These are phyloP conservation scores for Archips crataeganus DNA, from an alignment of 2,888 invertebrate species.

Conservation along the genomic window DNA sequence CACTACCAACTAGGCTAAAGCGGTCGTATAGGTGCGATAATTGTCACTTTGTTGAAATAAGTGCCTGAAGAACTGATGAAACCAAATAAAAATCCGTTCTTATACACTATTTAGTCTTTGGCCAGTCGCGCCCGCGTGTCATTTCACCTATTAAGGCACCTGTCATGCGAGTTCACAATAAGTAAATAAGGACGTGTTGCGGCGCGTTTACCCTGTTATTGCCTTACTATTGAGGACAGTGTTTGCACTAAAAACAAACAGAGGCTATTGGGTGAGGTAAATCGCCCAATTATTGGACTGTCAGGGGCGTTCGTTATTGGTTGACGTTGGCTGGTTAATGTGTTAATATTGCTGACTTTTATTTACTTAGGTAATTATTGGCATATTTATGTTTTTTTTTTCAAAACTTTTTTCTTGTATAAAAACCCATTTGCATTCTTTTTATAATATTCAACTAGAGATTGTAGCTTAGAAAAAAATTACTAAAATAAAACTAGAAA, in stretches of 20 bases:
- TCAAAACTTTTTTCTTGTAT: too few species aligned
- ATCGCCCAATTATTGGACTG: constrained; percentile 51
- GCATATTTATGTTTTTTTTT: too few species aligned
- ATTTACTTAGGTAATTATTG: too few species aligned
- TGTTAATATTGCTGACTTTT: not conserved
- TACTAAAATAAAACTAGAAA: not conserved
- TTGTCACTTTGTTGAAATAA: too few species aligned
- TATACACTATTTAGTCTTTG: constrained; percentile 55
- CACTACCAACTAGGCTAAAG: too few species aligned
- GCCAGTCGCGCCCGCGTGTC: constrained; percentile 78
- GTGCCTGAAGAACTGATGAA: too few species aligned
- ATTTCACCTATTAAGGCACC: constrained; percentile 83
- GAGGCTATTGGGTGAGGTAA: constrained; percentile 54
- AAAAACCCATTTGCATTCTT: too few species aligned
- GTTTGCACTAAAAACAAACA: constrained; percentile 77
- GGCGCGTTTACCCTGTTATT: constrained; percentile 76
- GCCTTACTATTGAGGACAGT: constrained; percentile 77
- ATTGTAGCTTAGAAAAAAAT: too few species aligned
- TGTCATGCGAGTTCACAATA: constrained; percentile 86
- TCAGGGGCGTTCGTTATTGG: constrained; percentile 43
- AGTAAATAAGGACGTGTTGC: constrained; percentile 80
- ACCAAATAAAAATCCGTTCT: not conserved
- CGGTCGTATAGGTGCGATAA: too few species aligned
- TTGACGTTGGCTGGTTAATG: not conserved
- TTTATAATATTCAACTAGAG: too few species aligned